These are phyloP conservation scores for Neopelma chrysocephalum DNA, from an alignment of 2,797 vertebrate species.

Conservation along the genomic window DNA sequence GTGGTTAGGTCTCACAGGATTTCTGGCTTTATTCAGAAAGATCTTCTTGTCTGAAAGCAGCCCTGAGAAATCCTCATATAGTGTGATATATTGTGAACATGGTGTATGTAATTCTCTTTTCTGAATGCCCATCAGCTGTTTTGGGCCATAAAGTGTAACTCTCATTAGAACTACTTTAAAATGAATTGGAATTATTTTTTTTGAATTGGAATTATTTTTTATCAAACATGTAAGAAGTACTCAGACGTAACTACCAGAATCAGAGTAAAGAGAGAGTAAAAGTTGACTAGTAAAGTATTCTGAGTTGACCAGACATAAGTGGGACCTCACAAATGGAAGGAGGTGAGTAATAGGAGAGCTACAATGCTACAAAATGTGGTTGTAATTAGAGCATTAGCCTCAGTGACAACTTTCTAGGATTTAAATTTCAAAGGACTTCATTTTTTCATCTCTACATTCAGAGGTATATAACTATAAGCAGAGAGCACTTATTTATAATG, in stretches of 20 bases:
- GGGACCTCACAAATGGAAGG: background rate
- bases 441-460: background rate
- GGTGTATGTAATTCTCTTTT: background rate
- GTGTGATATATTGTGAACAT: background rate
- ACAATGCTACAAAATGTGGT: background rate
- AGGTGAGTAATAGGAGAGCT: background rate
- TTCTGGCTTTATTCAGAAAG: background rate
- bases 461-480: background rate
- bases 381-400: background rate
- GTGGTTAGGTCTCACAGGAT: background rate
- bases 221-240: background rate
- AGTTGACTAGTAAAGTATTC: background rate
- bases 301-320: background rate
- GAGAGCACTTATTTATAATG: background rate
- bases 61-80: background rate
- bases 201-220: background rate
- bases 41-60: background rate
- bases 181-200: background rate
- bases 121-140: background rate
- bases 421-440: background rate
- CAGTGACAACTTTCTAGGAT: background rate
- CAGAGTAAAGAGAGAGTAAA: background rate
- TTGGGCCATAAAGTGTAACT: fast-evolving
- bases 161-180: background rate
- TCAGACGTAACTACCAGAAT: background rate